Evolutionary conservation across 2,888 invertebrate genomes (phyloP), one percentile per base, ranked within the genome.

Genomic region (Amblyjoppa fuscipennis): DNA sequence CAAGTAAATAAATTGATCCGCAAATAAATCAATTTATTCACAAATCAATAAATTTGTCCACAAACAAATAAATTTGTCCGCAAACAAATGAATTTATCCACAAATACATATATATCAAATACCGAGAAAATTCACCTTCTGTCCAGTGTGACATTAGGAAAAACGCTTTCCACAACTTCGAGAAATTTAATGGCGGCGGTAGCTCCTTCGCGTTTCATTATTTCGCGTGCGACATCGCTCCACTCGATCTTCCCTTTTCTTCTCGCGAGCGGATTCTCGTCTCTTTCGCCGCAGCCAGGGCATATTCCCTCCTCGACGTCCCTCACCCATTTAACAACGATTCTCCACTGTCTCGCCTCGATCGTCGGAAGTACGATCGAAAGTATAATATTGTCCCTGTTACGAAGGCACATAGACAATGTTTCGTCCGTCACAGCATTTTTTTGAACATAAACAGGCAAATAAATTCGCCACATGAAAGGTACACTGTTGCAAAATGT

Each of bases 141-240:
- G 81, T 96, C 95, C 64, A 97, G 91, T n/a, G 95, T 95, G 9
- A 96, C 95, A 64, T 95, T 92, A 0, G 95, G 95, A 71, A 97
- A 95, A 86, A 95, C 91, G 81, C 94, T 93, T 0, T 96, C 94
- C 87, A 96, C 95, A 87, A 95, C 95, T 86, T 94, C 94, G 90
- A 97, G 93, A 45, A 97, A 93, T 88, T 95, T 94, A 53, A 96
- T 93, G 0, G 96, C 95, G 88, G 95, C 95, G 81, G 93, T 94
- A 1, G 96, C 95, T 20, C 96, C 96, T 41, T 96, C 94, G 0
- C 95, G 95, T 89, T 96, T 96, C 69, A 96, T 95, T 90, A 96
- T 95, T 34, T 96, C 91, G 2, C 95, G 94, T 1, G 95, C 96
- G 13, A 97, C 92, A 61, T 95, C 95, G 64, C 95, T 96, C 97